phyloP scores from a whole-genome alignment of 1,140 invertebrate species.

The Gerris buenoi region DNA sequence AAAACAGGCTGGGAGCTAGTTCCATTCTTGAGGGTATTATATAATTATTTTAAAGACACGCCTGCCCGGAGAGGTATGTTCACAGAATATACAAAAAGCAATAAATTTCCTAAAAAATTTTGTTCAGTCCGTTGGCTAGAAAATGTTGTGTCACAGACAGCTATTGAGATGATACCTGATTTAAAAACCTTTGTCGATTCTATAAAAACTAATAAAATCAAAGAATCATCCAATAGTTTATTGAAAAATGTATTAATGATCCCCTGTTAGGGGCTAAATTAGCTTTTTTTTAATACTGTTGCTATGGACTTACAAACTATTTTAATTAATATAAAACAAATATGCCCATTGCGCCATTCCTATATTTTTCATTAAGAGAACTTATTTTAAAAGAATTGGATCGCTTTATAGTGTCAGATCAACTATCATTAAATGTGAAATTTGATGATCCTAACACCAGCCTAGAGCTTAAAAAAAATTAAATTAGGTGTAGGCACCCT shows the following conservation, averaged over 20 bases:
- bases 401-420: not conserved
- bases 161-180: slow-evolving; percentile 15
- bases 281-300: slow-evolving; percentile 18
- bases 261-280: slow-evolving; percentile 20
- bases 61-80: slow-evolving; percentile 19
- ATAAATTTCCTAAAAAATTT: slow-evolving; percentile 21
- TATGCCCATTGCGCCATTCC: slow-evolving; percentile 16
- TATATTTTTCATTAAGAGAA: not conserved
- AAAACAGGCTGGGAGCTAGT: slow-evolving; percentile 18
- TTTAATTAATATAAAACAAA: slow-evolving; percentile 17
- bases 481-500: not conserved
- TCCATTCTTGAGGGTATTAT: slow-evolving; percentile 17
- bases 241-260: slow-evolving; percentile 13
- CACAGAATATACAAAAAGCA: slow-evolving; percentile 12
- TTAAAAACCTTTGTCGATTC: not conserved
- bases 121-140: slow-evolving; percentile 22
- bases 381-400: not conserved
- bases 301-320: slow-evolving; percentile 18
- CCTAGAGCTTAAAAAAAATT: not conserved
- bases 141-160: slow-evolving; percentile 20
- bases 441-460: not conserved
- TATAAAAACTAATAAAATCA: not conserved
- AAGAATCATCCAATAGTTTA: slow-evolving; percentile 1
- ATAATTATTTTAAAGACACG: slow-evolving; percentile 18
- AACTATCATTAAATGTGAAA: not conserved